These are phyloP conservation scores for Calosoma granatense DNA, from an alignment of 1,140 invertebrate genomes.

Conservation along the genomic window DNA sequence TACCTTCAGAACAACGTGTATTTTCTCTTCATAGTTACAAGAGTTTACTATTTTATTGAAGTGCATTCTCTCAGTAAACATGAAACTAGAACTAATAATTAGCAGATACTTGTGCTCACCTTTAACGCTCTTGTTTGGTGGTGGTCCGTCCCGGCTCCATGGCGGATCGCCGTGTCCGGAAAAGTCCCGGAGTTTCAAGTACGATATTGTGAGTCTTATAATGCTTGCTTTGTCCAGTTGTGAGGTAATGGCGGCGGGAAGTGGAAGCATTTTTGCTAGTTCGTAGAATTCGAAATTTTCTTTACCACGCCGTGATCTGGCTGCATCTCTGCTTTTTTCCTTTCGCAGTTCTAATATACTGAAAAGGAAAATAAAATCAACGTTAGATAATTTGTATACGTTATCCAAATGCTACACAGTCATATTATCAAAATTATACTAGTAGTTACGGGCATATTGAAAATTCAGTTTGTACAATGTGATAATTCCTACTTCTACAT, in stretches of 20 bases:
- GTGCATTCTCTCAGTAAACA: too few relatives aligned
- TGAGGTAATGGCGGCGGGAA: constrained; percentile 92
- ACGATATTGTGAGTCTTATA: constrained; percentile 94
- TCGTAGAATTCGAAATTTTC: constrained; percentile 99
- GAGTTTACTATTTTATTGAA: too few relatives aligned
- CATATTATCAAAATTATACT: too few relatives aligned
- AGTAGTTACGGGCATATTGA: too few relatives aligned
- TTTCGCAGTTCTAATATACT: constrained; percentile 94
- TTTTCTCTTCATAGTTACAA: too few relatives aligned
- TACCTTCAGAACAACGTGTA: too few relatives aligned
- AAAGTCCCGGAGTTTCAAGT: constrained; percentile 92
- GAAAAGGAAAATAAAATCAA: too few relatives aligned
- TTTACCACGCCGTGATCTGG: constrained; percentile 85
- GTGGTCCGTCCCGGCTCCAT: constrained; percentile 73
- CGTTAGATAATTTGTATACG: constrained; percentile 6
- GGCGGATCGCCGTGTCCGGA: constrained; percentile 90
- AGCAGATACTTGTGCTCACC: constrained; percentile 44
- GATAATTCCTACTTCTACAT: too few relatives aligned
- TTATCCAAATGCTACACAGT: too few relatives aligned
- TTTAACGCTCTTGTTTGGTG: constrained; percentile 72
- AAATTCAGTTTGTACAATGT: too few relatives aligned
- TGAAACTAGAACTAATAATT: not conserved
- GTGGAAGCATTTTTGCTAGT: constrained; percentile 92
- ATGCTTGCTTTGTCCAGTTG: constrained; percentile 98
- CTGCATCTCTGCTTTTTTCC: constrained; percentile 94